Percentiles rank a stretch among this genome's conserved stretches.
phyloP scores from a whole-genome alignment of 1,140 invertebrate species.

The Zophobas morio region DNA sequence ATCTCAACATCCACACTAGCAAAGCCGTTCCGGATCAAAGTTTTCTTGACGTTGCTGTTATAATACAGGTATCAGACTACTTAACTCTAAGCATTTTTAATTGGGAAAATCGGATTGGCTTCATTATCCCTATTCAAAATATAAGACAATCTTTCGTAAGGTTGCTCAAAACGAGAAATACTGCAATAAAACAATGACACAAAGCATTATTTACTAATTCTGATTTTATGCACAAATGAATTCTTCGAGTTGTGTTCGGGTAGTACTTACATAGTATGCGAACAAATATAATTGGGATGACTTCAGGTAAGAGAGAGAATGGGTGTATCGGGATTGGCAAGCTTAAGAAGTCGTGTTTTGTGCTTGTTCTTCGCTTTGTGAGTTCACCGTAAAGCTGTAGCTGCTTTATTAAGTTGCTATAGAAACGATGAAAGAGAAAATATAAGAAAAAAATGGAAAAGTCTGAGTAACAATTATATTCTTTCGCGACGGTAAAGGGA shows the following conservation, averaged over 20 bases:
- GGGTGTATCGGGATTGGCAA: slow-evolving; percentile 51
- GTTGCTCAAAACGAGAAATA: slow-evolving; percentile 42
- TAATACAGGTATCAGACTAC: slow-evolving; percentile 54
- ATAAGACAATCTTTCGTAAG: slow-evolving; percentile 55
- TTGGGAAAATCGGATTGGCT: slow-evolving; percentile 66
- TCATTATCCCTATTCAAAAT: slow-evolving; percentile 61
- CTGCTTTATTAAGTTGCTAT: slow-evolving; percentile 57
- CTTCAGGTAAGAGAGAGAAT: slow-evolving; percentile 45
- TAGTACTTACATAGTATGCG: slow-evolving; percentile 52
- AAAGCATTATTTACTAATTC: slow-evolving; percentile 58
- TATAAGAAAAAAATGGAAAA: slow-evolving; percentile 36
- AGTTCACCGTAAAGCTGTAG: slow-evolving; percentile 49
- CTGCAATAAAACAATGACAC: slow-evolving; percentile 57
- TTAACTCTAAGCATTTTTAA: slow-evolving; percentile 63
- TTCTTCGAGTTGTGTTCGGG: slow-evolving; percentile 31
- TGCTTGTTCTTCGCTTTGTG: slow-evolving; percentile 54
- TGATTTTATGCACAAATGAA: slow-evolving; percentile 60
- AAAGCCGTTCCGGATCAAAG: slow-evolving; percentile 35
- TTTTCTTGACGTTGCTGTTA: slow-evolving; percentile 28
- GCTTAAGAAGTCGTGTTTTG: slow-evolving; percentile 54
- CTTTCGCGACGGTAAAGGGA: slow-evolving; percentile 53
- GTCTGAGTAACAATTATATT: slow-evolving; percentile 49
- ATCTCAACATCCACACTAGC: slow-evolving; percentile 24
- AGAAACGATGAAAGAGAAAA: slow-evolving; percentile 48
- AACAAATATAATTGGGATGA: slow-evolving; percentile 55